Evolutionary conservation across 1,140 invertebrate species (phyloP), one percentile per base, ranked within the genome.

Genomic region (Homalodisca vitripennis): DNA sequence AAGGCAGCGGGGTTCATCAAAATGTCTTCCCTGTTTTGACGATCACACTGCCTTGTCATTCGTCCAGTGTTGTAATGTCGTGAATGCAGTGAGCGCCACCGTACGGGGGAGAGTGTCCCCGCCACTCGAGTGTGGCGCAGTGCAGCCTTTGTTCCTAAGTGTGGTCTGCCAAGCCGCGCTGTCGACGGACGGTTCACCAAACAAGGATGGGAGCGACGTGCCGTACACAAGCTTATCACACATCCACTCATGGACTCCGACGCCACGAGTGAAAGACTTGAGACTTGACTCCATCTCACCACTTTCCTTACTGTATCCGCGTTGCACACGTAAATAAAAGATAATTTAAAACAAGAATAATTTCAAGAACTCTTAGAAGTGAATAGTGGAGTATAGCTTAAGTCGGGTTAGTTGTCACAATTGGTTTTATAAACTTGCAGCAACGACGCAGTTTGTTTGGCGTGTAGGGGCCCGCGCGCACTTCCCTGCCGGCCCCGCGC

Each of bases 361-460:
- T 62, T 62, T 57, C 51, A 60, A 69, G 41, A 70, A 53, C 47
- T 51, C 46, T 71, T 69, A 73, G 62, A 69, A 68, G 69, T 71
- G 70, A 68, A 71, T 32, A 46, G 66, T 66, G 65, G 48, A 48
- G 26, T 63, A 46, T 73, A 71, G 72, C 72, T 73, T 71, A 57
- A 51, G 70, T 34, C 66, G 71, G 66, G 66, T 73, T 73, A 73
- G 71, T 70, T 60, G 65, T 72, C 53, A 72, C 27, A 68, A 55
- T 72, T 70, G 26, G 68, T 60, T 72, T 67, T 68, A 68, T 70
- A 69, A 70, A 62, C 47, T 67, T 70, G 71, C 71, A 73, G 72
- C 72, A 73, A 73, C 69, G 69, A 70, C 48, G 66, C 55, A 72
- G 70, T 70, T 68, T 70, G 69, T 70, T 66, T 32, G 68, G 62